Conservation (phyloP, 2,888 invertebrate genomes). For the Crocallis elinguaria region DNA sequence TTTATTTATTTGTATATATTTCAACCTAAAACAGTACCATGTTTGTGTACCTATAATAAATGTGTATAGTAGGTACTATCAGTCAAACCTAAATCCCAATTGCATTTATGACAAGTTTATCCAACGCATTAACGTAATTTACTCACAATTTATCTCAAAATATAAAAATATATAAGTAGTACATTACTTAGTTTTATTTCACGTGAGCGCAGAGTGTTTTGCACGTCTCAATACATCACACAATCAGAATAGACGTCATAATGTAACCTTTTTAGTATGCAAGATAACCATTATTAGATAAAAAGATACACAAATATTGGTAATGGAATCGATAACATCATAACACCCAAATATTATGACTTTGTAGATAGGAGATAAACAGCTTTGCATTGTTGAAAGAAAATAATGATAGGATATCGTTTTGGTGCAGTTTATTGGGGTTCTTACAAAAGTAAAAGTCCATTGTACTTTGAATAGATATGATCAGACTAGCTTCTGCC, state of each 20-base stretch:
- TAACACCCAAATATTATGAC: neutral
- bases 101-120: constrained; percentile 8
- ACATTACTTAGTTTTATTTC: neutral
- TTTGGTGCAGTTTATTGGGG: neutral
- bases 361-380: neutral
- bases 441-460: neutral
- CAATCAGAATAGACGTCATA: no score
- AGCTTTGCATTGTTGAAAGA: neutral
- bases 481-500: no score
- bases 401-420: neutral
- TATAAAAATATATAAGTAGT: neutral
- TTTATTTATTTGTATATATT: no score
- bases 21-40: no score
- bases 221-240: constrained; percentile 12
- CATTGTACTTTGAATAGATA: neutral
- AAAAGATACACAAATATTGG: constrained; percentile 13
- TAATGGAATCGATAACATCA: constrained; percentile 8
- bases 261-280: constrained; percentile 2
- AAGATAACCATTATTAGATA: constrained; percentile 17
- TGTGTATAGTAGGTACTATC: neutral
- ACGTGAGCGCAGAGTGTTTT: constrained; percentile 9
- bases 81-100: neutral
- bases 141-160: neutral
- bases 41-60: no score
- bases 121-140: neutral